Evolutionary conservation across 2,797 vertebrate species (phyloP), one percentile per base, ranked within the genome.

Genomic region (Synanceia verrucosa): DNA sequence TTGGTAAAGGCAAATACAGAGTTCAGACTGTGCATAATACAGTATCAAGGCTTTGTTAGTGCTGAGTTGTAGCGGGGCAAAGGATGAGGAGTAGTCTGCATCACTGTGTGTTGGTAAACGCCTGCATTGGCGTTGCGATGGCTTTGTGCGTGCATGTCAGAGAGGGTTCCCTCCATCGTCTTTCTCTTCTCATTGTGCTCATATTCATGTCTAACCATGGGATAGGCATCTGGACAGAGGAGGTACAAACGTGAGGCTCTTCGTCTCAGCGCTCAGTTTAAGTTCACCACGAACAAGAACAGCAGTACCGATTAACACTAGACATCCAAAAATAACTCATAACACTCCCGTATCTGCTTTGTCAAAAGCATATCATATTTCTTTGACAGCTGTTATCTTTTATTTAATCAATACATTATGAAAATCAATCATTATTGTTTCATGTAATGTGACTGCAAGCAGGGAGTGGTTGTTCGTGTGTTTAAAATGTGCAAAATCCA

Each of bases 201-300:
- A 3, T 89, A 81, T 84, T 71, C 67, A 71, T n/a, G 50, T 87
- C 89, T 88, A 90, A 90, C 87, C 88, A 91, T 86, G 87, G 70
- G 75, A 48, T n/a, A 80, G 82, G 75, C 84, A 68, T 80, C 81
- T 43, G 72, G 46, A 76, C 75, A n/a, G 39, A 41, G 51, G 18
- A 56, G 39, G 64, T 72, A 82, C 70, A 88, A 78, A 84, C 70
- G 63, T 44, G 61, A 78, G 81, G 63, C 43, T 73, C 52, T 33
- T 34, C 23, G 14, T 61, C 68, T 37, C 68, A 14, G 19, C 16
- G 11, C 48, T 29, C 28, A 18, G 9, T 70, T 63, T 5, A 31
- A 41, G 8, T 51, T 36, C 4, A 46, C 50, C 50, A 67, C 65
- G 62, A 56, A 65, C 51, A 19, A 59, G 9, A 63, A 55, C 72